Conservation (phyloP, 1,140 invertebrate species). For the Copidosoma floridanum region DNA sequence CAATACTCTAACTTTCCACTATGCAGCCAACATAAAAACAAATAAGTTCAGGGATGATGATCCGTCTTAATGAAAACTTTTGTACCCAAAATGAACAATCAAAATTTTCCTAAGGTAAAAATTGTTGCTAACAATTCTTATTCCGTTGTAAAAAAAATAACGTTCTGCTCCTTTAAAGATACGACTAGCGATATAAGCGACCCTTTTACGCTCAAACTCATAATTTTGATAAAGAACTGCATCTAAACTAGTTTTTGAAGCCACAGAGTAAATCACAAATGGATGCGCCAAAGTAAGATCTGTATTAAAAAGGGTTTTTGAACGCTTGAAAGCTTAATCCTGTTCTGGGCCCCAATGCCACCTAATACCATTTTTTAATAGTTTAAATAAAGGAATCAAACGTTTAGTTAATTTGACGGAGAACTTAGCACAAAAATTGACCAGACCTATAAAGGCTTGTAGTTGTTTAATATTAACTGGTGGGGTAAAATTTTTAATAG, state of each 20-base stretch:
- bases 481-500: not conserved
- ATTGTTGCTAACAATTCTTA: not conserved
- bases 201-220: not conserved
- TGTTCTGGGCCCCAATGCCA: not conserved
- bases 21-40: not conserved
- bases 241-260: conserved; percentile 4
- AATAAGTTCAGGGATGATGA: not conserved
- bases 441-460: conserved; percentile 4
- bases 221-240: conserved; percentile 6
- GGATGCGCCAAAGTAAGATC: conserved; percentile 3
- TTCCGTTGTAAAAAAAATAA: not conserved
- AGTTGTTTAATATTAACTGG: not conserved
- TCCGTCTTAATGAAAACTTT: not conserved
- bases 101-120: not conserved
- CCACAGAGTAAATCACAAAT: conserved; percentile 3
- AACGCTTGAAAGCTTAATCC: not conserved
- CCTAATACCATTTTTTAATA: not conserved
- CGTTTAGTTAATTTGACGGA: conserved; percentile 1
- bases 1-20: not conserved
- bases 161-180: not conserved
- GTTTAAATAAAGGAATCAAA: conserved; percentile 3
- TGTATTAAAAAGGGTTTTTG: conserved; percentile 6
- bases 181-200: not conserved
- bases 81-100: not conserved
- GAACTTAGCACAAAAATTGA: conserved; percentile 14